phyloP scores from a whole-genome alignment of 2,888 invertebrate genomes.

The Oxystoma pomonae region DNA sequence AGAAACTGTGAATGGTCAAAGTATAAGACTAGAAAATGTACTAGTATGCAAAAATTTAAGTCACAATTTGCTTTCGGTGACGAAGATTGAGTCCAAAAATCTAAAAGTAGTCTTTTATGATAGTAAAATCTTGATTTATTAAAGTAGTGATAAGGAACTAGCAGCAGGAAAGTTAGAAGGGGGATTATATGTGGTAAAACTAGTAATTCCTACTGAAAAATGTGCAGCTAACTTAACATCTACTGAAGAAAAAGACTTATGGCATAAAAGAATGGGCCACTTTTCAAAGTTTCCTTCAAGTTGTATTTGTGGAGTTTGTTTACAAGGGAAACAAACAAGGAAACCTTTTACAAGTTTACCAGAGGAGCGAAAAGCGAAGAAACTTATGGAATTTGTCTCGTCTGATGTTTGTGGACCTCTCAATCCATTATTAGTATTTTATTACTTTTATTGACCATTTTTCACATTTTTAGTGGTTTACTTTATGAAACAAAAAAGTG shows the following conservation, averaged over 20 bases:
- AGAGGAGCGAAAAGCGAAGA: not conserved
- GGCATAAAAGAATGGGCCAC: not conserved
- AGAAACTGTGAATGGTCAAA: not conserved
- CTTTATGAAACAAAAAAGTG: slow-evolving; percentile 10
- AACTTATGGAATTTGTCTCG: not conserved
- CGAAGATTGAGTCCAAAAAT: not conserved
- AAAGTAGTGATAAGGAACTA: not conserved
- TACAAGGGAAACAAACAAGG: not conserved
- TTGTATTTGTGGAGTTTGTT: not conserved
- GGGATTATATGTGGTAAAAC: not conserved
- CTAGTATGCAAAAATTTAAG: not conserved
- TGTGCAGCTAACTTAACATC: not conserved
- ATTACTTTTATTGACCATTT: too few species aligned
- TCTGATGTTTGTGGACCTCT: not conserved
- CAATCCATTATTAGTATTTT: too few species aligned
- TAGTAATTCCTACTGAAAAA: not conserved
- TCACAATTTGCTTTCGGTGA: not conserved
- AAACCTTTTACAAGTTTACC: not conserved
- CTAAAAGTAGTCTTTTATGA: not conserved
- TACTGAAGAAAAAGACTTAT: not conserved
- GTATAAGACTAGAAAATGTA: not conserved
- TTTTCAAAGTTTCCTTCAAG: not conserved
- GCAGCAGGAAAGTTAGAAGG: not conserved
- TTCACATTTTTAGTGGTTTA: too few species aligned
- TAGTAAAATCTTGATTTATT: not conserved